phyloP scores from a whole-genome alignment of 2,113 vertebrate species.

The Mirounga angustirostris region DNA sequence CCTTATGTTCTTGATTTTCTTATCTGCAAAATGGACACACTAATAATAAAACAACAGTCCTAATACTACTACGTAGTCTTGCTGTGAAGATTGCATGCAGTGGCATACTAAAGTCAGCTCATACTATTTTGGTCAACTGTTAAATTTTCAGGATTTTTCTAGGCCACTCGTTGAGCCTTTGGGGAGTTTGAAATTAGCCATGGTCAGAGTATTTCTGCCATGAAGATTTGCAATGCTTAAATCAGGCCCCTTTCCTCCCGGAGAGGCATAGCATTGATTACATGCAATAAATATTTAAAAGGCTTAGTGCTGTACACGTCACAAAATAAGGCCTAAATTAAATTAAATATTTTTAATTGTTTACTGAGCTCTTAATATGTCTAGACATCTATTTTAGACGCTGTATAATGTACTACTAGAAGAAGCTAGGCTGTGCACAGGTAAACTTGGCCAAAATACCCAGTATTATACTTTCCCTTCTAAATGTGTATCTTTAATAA shows the following conservation, averaged over 20 bases:
- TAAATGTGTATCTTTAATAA: constrained; percentile 28
- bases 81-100: not conserved
- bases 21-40: not conserved
- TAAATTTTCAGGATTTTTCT: not conserved
- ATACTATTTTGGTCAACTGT: not conserved
- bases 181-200: not conserved
- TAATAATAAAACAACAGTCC: not conserved
- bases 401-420: not conserved
- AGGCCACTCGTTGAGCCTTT: not conserved
- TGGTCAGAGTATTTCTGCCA: not conserved
- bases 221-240: not conserved
- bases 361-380: not conserved
- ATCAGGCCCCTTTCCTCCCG: not conserved
- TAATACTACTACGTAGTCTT: not conserved
- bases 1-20: not conserved
- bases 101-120: not conserved
- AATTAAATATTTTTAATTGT: constrained; percentile 3
- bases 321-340: not conserved
- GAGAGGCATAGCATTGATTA: not conserved
- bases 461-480: constrained; percentile 18
- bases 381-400: not conserved
- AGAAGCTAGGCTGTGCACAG: not conserved
- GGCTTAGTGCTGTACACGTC: not conserved
- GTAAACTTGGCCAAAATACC: not conserved
- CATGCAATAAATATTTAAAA: not conserved